Conservation (phyloP, 2,888 invertebrate species). For the Seira ritae region DNA sequence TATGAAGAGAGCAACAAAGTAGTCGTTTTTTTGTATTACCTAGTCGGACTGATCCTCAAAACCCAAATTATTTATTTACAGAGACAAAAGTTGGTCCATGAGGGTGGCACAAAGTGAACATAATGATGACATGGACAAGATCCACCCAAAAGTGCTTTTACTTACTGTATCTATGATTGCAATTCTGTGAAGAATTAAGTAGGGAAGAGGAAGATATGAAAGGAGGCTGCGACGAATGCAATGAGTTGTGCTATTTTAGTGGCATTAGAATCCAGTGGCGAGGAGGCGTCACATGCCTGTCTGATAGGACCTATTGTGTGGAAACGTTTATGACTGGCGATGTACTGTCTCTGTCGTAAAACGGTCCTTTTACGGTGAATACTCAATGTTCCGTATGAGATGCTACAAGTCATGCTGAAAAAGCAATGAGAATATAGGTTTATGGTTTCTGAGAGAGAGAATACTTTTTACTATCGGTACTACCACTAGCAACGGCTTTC, state of each 20-base stretch:
- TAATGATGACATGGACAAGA: constrained; percentile 27
- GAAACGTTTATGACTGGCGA: not conserved
- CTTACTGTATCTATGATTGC: not conserved
- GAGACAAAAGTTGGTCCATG: constrained; percentile 23
- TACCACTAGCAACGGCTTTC: not conserved
- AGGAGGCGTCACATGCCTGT: not conserved
- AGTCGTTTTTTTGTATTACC: not conserved
- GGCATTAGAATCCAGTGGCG: not conserved
- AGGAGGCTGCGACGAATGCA: not conserved
- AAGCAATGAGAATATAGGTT: not conserved
- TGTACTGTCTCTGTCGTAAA: not conserved
- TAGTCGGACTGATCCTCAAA: not conserved
- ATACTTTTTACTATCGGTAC: not conserved
- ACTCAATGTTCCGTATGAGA: not conserved
- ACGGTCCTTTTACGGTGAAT: not conserved
- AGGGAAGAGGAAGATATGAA: too few species aligned
- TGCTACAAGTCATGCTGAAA: not conserved
- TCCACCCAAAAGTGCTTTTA: not conserved
- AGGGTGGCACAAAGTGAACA: constrained; percentile 8
- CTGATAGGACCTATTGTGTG: not conserved
- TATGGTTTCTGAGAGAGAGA: not conserved
- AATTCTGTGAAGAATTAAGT: not conserved
- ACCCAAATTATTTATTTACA: constrained; percentile 10
- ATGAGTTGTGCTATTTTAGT: not conserved
- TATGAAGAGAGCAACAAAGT: not conserved